Base-by-base conservation (phyloP, 2,888 invertebrate genomes). In the Linnaemya tessellans region DNA sequence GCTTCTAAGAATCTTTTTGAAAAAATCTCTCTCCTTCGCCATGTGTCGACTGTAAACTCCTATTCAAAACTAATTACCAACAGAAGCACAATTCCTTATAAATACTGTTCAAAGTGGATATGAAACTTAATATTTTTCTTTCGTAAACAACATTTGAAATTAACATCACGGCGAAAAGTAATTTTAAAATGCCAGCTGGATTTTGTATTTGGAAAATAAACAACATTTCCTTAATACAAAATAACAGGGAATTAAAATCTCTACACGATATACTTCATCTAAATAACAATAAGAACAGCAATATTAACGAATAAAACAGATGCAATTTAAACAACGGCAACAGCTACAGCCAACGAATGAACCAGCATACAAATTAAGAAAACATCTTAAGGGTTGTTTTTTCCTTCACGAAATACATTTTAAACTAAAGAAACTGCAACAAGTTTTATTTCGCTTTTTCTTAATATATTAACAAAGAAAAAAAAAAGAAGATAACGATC, bases 161-260 rank as follows among this genome's bases (percentile, higher is more conserved):
- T 75, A 56, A 43, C 54, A 75, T 65, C 58, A 62, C 7, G 10
- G 51, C 4, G 58, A 74, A 60, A 67, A 75, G 74, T 38, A 78
- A 78, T 78, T 78, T 67, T n/a, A 60, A 60, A 60, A 58, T 25
- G 18, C 35, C 80, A 80, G 80, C 80, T 80, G 80, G 80, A 49
- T 80, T 73, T 80, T 58, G 49, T 51, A 73, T 73, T 80, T 80
- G 73, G 49, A 73, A 51, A 38, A 41, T 18, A 56, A 58, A 78
- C n/a, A 62, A 38, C 46, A 60, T 60, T 60, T 68, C n/a, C 51
- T 79, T 80, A 58, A 49, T 67, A 51, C 49, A 18, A 41, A 79
- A 71, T 64, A 80, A 80, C 35, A 77, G 67, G 84, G 80, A 84
- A 84, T 80, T 73, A 84, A 84, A 84, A 84, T 84, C 84, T 84